These are phyloP conservation scores for Campoletis raptor DNA, from an alignment of 2,888 invertebrate genomes.

Conservation along the genomic window DNA sequence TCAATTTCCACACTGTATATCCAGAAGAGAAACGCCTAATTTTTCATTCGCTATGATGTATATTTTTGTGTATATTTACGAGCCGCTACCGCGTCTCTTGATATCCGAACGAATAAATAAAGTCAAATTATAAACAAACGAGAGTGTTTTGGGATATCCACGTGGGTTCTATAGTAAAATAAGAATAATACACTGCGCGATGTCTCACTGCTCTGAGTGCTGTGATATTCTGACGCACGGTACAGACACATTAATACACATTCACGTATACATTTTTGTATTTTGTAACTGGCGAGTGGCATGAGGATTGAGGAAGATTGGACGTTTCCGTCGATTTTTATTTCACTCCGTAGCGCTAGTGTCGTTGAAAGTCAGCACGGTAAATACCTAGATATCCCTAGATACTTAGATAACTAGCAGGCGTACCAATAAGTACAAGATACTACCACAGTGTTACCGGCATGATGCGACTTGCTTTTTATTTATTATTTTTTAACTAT, in stretches of 20 bases:
- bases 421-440: too few relatives aligned
- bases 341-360: not conserved
- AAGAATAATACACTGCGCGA: not conserved
- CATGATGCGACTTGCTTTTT: too few relatives aligned
- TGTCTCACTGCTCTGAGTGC: not conserved
- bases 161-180: not conserved
- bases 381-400: too few relatives aligned
- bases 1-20: not conserved
- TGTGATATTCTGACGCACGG: not conserved
- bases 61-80: not conserved
- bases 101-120: not conserved
- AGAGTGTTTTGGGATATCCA: not conserved
- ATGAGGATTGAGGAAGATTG: not conserved
- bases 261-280: not conserved
- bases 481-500: too few relatives aligned
- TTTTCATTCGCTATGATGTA: not conserved
- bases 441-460: too few relatives aligned
- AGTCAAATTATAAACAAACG: not conserved
- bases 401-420: too few relatives aligned
- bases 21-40: slow-evolving; percentile 5
- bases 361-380: not conserved
- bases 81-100: too few relatives aligned
- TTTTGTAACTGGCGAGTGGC: not conserved
- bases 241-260: not conserved
- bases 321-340: not conserved